A percentile compares a stretch with the other conserved stretches of the same genome.
Conservation (phyloP, 2,888 invertebrate genomes). For the Ochropleura plecta region DNA sequence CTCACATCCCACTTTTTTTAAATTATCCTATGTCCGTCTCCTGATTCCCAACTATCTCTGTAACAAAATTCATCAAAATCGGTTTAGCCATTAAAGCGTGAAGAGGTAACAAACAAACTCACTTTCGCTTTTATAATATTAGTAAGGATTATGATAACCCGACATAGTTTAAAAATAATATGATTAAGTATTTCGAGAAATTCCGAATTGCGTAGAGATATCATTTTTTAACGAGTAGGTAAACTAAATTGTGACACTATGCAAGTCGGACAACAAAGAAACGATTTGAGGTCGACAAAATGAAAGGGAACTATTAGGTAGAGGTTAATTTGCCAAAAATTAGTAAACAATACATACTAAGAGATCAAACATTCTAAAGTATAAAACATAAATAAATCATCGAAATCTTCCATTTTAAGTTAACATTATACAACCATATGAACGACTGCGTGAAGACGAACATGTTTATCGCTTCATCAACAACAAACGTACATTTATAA, state of each 20-base stretch:
- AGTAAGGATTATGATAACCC: too few species aligned
- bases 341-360: conserved; percentile 7
- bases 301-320: neutral
- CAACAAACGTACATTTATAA: conserved; percentile 24
- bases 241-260: neutral
- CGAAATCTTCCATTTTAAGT: conserved; percentile 29
- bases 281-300: neutral
- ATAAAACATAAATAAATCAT: conserved; percentile 40
- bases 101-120: too few species aligned
- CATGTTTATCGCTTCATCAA: conserved; percentile 32
- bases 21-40: too few species aligned
- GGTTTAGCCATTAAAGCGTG: too few species aligned
- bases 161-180: too few species aligned
- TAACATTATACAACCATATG: conserved; percentile 50
- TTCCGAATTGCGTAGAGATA: too few species aligned
- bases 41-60: too few species aligned
- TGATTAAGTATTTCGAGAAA: too few species aligned
- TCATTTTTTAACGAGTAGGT: too few species aligned
- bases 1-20: too few species aligned
- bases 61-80: too few species aligned
- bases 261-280: neutral
- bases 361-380: conserved; percentile 26
- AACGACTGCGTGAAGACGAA: conserved; percentile 28
- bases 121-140: too few species aligned
- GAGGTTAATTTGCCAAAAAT: neutral